Evolutionary conservation across 2,113 vertebrate species (phyloP).

Genomic region (Telmatochromis sp.): DNA sequence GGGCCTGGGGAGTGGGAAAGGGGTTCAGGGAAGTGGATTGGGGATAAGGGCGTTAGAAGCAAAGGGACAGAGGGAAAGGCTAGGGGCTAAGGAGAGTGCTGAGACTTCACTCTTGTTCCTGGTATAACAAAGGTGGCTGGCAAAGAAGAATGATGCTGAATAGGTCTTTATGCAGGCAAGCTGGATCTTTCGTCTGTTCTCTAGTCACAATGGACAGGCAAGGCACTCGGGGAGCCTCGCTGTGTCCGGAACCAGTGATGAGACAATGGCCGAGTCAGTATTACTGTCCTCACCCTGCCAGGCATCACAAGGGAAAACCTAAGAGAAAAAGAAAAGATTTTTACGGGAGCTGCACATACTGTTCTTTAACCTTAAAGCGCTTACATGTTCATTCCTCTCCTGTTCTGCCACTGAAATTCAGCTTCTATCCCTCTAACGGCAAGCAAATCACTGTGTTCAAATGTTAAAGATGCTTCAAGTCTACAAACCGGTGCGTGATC

Average conservation of each 20-base stretch:
- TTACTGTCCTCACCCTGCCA: constrained; percentile 14
- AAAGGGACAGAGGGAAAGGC: background rate
- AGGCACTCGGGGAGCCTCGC: background rate
- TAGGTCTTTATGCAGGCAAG: constrained; percentile 36
- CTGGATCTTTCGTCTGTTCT: constrained; percentile 31
- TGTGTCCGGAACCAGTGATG: constrained; percentile 2
- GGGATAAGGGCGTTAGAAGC: background rate
- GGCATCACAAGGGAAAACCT: constrained; percentile 17
- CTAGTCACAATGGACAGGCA: constrained; percentile 23
- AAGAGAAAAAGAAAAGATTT: background rate
- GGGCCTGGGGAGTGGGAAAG: background rate
- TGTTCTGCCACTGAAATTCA: background rate
- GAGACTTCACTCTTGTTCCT: background rate
- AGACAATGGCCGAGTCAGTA: constrained; percentile 47
- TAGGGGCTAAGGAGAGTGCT: background rate
- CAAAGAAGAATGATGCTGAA: constrained; percentile 26
- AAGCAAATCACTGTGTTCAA: background rate
- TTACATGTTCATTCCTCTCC: background rate
- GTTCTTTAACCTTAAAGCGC: background rate
- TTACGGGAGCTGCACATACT: background rate
- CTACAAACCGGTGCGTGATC: background rate
- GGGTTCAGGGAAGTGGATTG: background rate
- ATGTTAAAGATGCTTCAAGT: background rate
- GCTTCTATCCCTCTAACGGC: background rate
- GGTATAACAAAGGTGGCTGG: background rate